Evolutionary conservation across 2,113 vertebrate species (phyloP).

Genomic region (Podiceps cristatus): DNA sequence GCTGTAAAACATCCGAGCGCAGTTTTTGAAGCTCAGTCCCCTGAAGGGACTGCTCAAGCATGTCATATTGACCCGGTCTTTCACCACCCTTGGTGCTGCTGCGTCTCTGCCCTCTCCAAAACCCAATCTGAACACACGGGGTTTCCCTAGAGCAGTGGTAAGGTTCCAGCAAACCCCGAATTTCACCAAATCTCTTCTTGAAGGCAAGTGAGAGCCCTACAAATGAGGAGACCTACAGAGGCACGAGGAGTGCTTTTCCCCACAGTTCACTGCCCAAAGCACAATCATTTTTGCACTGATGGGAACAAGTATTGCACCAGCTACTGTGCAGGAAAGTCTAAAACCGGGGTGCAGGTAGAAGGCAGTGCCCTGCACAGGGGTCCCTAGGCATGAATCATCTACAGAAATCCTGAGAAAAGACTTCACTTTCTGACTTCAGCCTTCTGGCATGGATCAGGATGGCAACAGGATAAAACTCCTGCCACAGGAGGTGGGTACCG

Average conservation of each 20-base stretch:
- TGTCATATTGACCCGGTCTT: neutral
- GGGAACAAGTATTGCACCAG: neutral
- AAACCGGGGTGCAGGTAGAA: neutral
- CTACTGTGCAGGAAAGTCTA: neutral
- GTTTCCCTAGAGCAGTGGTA: neutral
- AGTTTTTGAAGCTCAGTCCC: neutral
- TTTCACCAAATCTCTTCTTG: neutral
- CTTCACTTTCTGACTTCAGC: neutral
- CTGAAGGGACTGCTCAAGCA: neutral
- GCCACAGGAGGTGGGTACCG: fast-evolving
- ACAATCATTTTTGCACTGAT: neutral
- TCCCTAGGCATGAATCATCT: neutral
- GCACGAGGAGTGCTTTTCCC: neutral
- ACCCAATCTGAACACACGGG: neutral
- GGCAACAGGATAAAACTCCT: neutral
- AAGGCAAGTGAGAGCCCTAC: neutral
- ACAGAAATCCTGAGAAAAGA: neutral
- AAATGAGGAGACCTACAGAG: neutral
- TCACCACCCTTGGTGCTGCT: neutral
- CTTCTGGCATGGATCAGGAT: neutral
- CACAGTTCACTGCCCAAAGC: neutral
- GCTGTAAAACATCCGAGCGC: neutral
- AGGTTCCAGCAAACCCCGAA: neutral
- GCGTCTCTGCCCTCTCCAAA: neutral
- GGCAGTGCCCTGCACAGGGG: neutral